Evolutionary conservation across 2,113 vertebrate genomes (phyloP), one percentile per base, ranked within the genome.

Genomic region (Pelmatolapia mariae): DNA sequence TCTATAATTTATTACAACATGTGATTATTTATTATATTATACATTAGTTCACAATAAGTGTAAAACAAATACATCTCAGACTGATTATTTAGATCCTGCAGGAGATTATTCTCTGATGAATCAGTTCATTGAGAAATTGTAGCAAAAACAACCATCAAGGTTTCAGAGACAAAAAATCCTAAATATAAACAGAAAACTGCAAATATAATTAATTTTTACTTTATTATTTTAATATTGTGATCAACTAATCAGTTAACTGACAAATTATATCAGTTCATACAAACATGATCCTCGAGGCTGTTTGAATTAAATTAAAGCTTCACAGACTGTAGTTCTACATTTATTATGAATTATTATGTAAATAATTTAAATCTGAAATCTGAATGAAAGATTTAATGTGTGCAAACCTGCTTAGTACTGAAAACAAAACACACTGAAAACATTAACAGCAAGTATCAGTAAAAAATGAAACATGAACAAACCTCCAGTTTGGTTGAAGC

Each of bases 401-500:
- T 36, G 31, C 10, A 63, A 11, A 33, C 2, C 0, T 63, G 59
- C 2, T 63, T 33, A 63, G 0, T 36, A 4, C 0, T 63, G 59
- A 0, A 63, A 63, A n/a, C 18, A 36, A 63, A 63, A n/a, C 59
- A n/a, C 31, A 36, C 0, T 36, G 31, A 63, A 63, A 63, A 63
- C 59, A 36, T 36, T 10, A 12, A 63, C 31, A 63, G 10, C 16
- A 36, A 36, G 0, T 36, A 7, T 12, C 6, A 10, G 38, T 26
- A 59, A 57, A 53, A 50, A 68, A 31, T 19, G 1, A 59, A 59
- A 9, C 26, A 31, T 76, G 8, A 86, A 92, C 89, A 81, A 61
- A 95, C 94, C 93, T 89, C 59, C 79, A 89, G 91, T 91, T 76
- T 94, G 91, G 90, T 94, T 94, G 53, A 95, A 31, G 18, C 85